phyloP scores from a whole-genome alignment of 2,888 invertebrate genomes.

The Augochlorella aurata region DNA sequence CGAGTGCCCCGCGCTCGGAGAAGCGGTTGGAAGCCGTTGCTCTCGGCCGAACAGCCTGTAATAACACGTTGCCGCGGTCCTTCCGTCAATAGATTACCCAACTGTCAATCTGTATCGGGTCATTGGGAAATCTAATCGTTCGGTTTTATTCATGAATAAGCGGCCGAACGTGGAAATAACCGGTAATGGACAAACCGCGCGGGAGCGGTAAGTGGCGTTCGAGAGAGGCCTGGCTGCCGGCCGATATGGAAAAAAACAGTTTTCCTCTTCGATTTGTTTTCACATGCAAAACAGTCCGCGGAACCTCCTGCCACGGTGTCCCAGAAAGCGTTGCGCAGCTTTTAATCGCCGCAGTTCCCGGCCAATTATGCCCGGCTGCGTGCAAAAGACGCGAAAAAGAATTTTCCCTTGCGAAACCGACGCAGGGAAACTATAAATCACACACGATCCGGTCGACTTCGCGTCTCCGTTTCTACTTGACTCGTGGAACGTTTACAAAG shows the following conservation, averaged over 20 bases:
- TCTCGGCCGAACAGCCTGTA: neutral
- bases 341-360: neutral
- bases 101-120: neutral
- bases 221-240: neutral
- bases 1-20: neutral
- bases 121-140: neutral
- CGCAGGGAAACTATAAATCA: neutral
- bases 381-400: neutral
- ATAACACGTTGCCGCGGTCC: neutral
- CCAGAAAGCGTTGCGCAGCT: slow-evolving; percentile 7
- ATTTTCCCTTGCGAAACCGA: neutral
- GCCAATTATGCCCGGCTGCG: neutral
- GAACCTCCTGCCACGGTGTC: neutral
- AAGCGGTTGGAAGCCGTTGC: neutral
- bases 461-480: no score
- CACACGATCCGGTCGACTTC: no score
- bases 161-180: neutral
- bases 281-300: neutral
- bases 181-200: neutral
- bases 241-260: neutral
- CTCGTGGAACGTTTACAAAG: no score
- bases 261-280: neutral
- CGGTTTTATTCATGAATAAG: neutral
- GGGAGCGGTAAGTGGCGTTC: neutral
- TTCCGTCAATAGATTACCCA: neutral